These are phyloP conservation scores for Diarsia brunnea DNA, from an alignment of 2,888 invertebrate genomes.

Conservation along the genomic window DNA sequence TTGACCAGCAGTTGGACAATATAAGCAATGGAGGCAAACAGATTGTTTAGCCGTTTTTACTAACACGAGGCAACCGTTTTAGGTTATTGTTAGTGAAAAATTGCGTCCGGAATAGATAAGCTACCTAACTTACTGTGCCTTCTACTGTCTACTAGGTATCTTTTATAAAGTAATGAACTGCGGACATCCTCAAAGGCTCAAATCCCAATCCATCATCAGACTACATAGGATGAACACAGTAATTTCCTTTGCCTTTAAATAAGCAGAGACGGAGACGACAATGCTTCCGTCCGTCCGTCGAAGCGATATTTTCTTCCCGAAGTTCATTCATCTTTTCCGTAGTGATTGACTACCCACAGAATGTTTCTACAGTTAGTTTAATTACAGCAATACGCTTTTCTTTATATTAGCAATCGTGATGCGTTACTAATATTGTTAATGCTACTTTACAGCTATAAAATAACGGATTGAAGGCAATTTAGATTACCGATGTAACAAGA, in stretches of 20 bases:
- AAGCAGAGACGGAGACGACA: constrained; percentile 12
- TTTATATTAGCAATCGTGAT: constrained; percentile 40
- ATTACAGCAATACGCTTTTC: constrained; percentile 49
- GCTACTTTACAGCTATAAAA: constrained; percentile 39
- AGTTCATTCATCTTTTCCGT: constrained; percentile 56
- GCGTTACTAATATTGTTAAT: constrained; percentile 53
- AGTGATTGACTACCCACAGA: constrained; percentile 45
- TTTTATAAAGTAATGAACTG: neutral
- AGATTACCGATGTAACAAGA: constrained; percentile 16
- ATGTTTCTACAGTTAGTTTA: constrained; percentile 53
- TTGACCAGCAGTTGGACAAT: too few relatives aligned
- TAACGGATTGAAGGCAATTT: constrained; percentile 43
- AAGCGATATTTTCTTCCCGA: constrained; percentile 41
- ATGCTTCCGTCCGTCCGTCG: constrained; percentile 42
- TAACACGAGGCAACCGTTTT: neutral
- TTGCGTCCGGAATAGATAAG: neutral
- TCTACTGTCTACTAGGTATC: neutral
- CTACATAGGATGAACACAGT: constrained; percentile 5
- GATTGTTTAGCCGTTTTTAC: neutral
- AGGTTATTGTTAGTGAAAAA: neutral
- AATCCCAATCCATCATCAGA: constrained; percentile 58
- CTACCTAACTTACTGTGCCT: too few relatives aligned
- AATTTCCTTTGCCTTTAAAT: constrained; percentile 44
- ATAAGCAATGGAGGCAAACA: neutral
- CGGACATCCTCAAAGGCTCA: constrained; percentile 68